A percentile compares a stretch with the other conserved stretches of the same genome.
Conservation (phyloP, 1,140 invertebrate species). For the Tribolium castaneum region DNA sequence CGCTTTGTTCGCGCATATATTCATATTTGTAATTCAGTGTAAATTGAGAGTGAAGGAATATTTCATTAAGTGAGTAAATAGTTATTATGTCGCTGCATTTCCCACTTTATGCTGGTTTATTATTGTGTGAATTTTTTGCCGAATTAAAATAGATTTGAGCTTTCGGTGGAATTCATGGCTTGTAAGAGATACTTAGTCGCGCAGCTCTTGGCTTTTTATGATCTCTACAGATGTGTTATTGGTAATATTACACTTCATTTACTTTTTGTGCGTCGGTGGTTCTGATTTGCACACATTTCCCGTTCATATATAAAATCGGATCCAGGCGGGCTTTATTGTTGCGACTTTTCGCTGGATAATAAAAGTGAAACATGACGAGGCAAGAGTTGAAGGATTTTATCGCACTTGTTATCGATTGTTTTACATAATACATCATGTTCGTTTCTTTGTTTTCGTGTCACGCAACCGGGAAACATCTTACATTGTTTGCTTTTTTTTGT, state of each 20-base stretch:
- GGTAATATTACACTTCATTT: slow-evolving; percentile 42
- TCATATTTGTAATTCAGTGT: slow-evolving; percentile 28
- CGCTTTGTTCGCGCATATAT: neutral
- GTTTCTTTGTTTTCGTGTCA: slow-evolving; percentile 36
- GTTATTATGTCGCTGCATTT: neutral
- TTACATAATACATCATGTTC: slow-evolving; percentile 38
- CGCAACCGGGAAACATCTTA: slow-evolving; percentile 38
- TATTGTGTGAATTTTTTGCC: neutral
- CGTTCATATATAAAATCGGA: slow-evolving; percentile 21
- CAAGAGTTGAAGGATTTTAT: slow-evolving; percentile 30
- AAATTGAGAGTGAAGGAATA: neutral
- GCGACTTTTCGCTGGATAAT: slow-evolving; percentile 25
- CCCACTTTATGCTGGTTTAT: neutral
- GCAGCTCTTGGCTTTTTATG: slow-evolving; percentile 38
- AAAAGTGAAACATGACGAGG: slow-evolving; percentile 32
- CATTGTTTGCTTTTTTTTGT: slow-evolving; percentile 32
- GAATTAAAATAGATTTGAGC: neutral
- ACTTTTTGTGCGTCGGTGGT: slow-evolving; percentile 27
- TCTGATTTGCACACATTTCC: slow-evolving; percentile 34
- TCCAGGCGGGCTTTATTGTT: slow-evolving; percentile 9
- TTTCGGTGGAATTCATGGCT: neutral
- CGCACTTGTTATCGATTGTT: slow-evolving; percentile 38
- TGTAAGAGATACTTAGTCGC: slow-evolving; percentile 30
- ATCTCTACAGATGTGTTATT: slow-evolving; percentile 37
- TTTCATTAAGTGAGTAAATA: neutral